Percentiles rank a stretch among this genome's conserved stretches.
Evolutionary conservation across 2,888 invertebrate genomes (phyloP).

Genomic region (Plutella xylostella): DNA sequence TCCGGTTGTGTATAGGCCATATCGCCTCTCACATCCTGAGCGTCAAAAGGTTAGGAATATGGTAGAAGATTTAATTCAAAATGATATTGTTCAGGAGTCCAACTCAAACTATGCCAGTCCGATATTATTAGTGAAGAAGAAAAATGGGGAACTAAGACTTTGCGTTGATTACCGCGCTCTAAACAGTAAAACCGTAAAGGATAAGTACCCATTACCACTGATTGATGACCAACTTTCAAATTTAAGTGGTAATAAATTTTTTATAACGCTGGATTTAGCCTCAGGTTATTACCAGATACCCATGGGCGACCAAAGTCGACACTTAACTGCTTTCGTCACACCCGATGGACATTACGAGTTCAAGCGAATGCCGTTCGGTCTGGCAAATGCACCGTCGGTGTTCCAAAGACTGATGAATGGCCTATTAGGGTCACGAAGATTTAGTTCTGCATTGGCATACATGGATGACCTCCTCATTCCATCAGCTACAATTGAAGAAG

Average conservation of each 20-base stretch:
- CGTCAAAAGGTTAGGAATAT: background rate
- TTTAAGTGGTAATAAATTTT: background rate
- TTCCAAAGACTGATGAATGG: background rate
- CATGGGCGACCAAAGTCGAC: constrained; percentile 11
- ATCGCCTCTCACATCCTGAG: background rate
- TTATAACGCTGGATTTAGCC: background rate
- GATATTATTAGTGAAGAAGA: background rate
- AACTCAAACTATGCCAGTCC: constrained; percentile 3
- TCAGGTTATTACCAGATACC: background rate
- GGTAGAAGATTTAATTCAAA: background rate
- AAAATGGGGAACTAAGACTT: background rate
- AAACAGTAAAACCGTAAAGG: constrained; percentile 9
- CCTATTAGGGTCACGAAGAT: background rate
- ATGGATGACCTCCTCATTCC: constrained; percentile 2
- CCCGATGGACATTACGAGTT: constrained; percentile 1
- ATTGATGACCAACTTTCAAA: constrained; percentile 6
- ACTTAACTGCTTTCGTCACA: background rate
- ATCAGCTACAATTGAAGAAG: background rate
- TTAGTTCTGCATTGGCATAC: background rate
- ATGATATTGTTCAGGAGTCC: constrained; percentile 4
- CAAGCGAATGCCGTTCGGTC: background rate
- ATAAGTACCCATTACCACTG: constrained; percentile 1
- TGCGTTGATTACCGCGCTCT: constrained; percentile 8
- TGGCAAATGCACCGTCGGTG: background rate
- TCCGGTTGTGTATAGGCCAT: background rate